Percentiles rank a stretch among this genome's conserved stretches.
Evolutionary conservation across 2,113 vertebrate genomes (phyloP).

Genomic region (Scartelaos histophorus): DNA sequence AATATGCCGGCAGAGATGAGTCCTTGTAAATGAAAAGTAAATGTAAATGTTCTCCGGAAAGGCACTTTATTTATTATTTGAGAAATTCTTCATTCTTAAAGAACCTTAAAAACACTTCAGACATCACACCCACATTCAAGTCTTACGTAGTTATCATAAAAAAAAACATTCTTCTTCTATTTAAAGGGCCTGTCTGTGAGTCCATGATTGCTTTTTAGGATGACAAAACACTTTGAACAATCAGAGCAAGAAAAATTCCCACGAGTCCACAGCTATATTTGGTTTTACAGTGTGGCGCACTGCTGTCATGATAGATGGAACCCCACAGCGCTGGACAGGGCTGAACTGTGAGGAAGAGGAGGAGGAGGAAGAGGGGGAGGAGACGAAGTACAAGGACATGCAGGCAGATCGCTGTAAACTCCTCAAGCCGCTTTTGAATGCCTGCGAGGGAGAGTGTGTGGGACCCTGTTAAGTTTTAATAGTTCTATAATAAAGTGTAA

Average conservation of each 20-base stretch:
- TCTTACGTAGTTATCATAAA: background rate
- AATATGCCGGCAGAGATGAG: no score
- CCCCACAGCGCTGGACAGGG: background rate
- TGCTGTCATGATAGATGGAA: conserved; percentile 17
- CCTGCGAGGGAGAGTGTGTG: conserved; percentile 41
- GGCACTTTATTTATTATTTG: no score
- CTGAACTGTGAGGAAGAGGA: conserved; percentile 21
- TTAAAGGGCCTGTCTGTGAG: background rate
- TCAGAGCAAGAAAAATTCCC: conserved; percentile 3
- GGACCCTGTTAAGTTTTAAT: conserved; percentile 54
- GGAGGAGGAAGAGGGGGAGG: background rate
- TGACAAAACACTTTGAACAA: conserved; percentile 9
- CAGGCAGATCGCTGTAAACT: conserved; percentile 48
- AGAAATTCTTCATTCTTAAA: background rate
- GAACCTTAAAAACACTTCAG: background rate
- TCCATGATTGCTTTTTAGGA: background rate
- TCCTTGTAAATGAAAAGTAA: no score
- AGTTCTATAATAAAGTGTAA: conserved; percentile 36
- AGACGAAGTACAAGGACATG: conserved; percentile 31
- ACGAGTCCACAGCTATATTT: conserved; percentile 4
- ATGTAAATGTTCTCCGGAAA: no score
- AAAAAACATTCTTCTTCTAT: background rate
- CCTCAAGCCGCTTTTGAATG: conserved; percentile 55
- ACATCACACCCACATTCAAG: background rate
- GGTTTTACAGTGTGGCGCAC: background rate